A percentile compares a stretch with the other conserved stretches of the same genome.
Conservation (phyloP, 2,113 vertebrate genomes). For the Telmatochromis sp. region DNA sequence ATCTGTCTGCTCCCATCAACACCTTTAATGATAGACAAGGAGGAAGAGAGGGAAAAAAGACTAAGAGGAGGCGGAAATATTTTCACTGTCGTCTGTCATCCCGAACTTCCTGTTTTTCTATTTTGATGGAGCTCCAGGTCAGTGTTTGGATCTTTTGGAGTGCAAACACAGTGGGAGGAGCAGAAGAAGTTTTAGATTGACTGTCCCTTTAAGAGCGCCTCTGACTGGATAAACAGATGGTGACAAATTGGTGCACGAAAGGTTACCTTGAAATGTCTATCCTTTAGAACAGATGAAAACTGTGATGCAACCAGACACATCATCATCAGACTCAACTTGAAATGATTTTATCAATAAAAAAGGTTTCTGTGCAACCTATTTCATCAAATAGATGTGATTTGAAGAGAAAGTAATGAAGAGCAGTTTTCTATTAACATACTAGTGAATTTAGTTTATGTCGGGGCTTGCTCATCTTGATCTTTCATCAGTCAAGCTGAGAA, state of each 20-base stretch:
- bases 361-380: not conserved
- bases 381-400: not conserved
- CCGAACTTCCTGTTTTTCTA: not conserved
- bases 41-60: constrained; percentile 4
- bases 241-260: not conserved
- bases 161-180: not conserved
- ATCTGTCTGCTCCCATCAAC: constrained; percentile 23
- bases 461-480: not conserved
- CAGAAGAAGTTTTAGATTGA: not conserved
- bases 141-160: not conserved
- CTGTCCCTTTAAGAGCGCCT: not conserved
- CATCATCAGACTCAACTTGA: not conserved
- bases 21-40: constrained; percentile 29
- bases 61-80: constrained; percentile 14
- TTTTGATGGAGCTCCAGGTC: not conserved
- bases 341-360: not conserved
- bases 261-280: not conserved
- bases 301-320: not conserved
- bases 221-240: not conserved
- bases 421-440: not conserved
- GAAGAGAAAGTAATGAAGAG: not conserved
- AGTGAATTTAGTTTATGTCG: no score
- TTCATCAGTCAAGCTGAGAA: not conserved
- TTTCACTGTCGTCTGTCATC: not conserved
- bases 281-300: not conserved